phyloP scores from a whole-genome alignment of 2,113 vertebrate genomes.

The Lagopus muta region DNA sequence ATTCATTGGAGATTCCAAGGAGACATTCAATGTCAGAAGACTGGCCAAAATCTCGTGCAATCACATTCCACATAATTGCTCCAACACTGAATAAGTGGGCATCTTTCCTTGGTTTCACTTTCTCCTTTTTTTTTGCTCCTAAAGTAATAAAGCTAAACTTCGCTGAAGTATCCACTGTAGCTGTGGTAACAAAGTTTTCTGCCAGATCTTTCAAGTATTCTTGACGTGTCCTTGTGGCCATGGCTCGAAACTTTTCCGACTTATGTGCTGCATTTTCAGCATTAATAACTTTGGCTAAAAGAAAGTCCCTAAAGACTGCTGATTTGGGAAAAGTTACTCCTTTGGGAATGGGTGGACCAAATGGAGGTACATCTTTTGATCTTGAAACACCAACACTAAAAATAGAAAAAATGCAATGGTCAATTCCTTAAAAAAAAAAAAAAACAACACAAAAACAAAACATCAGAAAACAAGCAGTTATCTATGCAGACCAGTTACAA shows the following conservation, averaged over 20 bases:
- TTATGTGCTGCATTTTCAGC: slow-evolving; percentile 97
- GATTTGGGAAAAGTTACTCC: slow-evolving; percentile 97
- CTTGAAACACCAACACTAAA: slow-evolving; percentile 94
- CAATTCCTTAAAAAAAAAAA: neutral
- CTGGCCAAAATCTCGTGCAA: slow-evolving; percentile 92
- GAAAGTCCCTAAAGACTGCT: slow-evolving; percentile 98
- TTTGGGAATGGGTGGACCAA: slow-evolving; percentile 96
- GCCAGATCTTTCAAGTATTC: slow-evolving; percentile 97
- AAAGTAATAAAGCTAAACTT: slow-evolving; percentile 98
- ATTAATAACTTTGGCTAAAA: slow-evolving; percentile 97
- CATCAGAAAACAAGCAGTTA: neutral
- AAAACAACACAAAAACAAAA: neutral
- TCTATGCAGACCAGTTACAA: neutral
- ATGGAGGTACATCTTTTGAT: slow-evolving; percentile 95
- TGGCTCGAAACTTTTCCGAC: slow-evolving; percentile 95
- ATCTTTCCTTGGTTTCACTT: slow-evolving; percentile 89
- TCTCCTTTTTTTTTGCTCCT: slow-evolving; percentile 96
- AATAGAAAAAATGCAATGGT: neutral
- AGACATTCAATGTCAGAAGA: slow-evolving; percentile 90
- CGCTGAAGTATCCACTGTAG: slow-evolving; percentile 90
- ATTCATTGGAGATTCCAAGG: slow-evolving; percentile 95
- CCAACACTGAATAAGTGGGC: slow-evolving; percentile 91
- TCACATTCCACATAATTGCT: slow-evolving; percentile 92
- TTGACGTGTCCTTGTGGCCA: slow-evolving; percentile 96
- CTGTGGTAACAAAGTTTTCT: slow-evolving; percentile 94